Evolutionary conservation across 1,140 invertebrate species (phyloP), one percentile per base, ranked within the genome.

Genomic region (Brachionus plicatilis): DNA sequence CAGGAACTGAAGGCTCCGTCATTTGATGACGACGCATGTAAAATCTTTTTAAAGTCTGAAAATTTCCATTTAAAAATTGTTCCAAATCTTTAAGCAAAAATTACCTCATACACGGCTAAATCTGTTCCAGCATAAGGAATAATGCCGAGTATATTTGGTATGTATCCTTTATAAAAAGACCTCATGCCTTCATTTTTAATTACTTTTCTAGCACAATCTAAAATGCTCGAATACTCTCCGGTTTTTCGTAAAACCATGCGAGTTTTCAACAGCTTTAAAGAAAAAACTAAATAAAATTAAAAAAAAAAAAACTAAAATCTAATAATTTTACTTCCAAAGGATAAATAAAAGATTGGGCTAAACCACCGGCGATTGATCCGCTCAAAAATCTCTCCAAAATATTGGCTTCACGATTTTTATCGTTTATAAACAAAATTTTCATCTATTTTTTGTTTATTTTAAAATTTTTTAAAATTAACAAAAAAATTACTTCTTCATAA

Each of bases 101-200:
- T 90, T 88, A 93, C 93, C 91, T 99, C 98, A 90, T 99, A 99
- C 9, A 99, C 93, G 50, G 96, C 95, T 86, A 99, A 91, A 91
- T 99, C 98, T 85, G 99, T 99, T 85, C 98, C 98, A 45, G 98
- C 97, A 89, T 99, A 99, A 2, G 97, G 98, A 88, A 99, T 93
- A 87, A 99, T 99, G 47, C 98, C 98, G 75, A 99, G 90, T 43
- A 99, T 93, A 92, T 99, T 99, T 85, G 97, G 97, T 90, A 99
- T 91, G 91, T 91, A 92, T 5, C 91, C 91, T 72, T 88, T 85
- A 89, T 98, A 99, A 91, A 99, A 99, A 86, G 93, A 93, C 85
- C 90, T 91, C 14, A 94, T 87, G 17, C 98, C 97, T 89, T 97
- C 96, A 80, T 92, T 90, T 72, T 88, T 90, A 87, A 95, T 96